A percentile compares a stretch with the other conserved stretches of the same genome.
Conservation (phyloP, 2,113 vertebrate genomes). For the Lasiurus borealis region DNA sequence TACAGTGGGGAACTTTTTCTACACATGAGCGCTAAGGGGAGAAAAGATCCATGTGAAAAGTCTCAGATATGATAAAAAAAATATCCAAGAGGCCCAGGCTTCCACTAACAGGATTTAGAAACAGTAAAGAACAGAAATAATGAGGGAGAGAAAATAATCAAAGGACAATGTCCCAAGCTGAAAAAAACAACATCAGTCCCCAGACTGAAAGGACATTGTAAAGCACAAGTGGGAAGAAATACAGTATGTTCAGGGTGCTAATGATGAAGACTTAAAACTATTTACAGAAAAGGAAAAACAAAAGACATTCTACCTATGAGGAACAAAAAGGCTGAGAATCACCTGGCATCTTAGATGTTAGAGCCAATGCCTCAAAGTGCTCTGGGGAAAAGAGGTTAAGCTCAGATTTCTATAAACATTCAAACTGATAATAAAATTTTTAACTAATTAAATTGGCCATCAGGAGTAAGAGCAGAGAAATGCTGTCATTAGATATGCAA, state of each 20-base stretch:
- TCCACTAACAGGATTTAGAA: not conserved
- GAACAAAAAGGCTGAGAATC: not conserved
- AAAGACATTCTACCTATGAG: not conserved
- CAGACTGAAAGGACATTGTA: no score
- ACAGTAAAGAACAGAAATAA: not conserved
- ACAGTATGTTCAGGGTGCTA: not conserved
- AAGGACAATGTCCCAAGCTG: not conserved
- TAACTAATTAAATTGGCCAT: not conserved
- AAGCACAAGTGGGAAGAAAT: conserved; percentile 12
- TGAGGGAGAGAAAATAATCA: not conserved
- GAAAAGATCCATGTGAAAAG: not conserved
- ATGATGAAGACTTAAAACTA: not conserved
- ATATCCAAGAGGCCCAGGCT: not conserved
- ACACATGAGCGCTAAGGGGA: not conserved
- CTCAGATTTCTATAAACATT: not conserved
- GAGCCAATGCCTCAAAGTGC: not conserved
- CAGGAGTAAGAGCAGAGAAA: not conserved
- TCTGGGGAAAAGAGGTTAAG: not conserved
- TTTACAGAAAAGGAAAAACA: not conserved
- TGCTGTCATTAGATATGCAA: not conserved
- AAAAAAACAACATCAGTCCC: no score
- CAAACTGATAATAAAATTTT: not conserved
- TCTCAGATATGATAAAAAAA: conserved; percentile 16
- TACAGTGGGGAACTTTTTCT: not conserved
- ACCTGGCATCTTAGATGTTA: not conserved